phyloP scores from a whole-genome alignment of 1,140 invertebrate genomes.

The Drosophila melanogaster region Release_6_plus_ISO1_MT NT_033779.5:10229001-10229500 shows the following conservation, averaged over 20 bases:
- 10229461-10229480: constrained; percentile 89
- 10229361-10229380: neutral
- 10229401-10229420: constrained; percentile 86
- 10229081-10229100: constrained; percentile 83
- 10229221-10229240: constrained; percentile 90
- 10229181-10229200: constrained; percentile 86
- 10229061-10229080: constrained; percentile 68
- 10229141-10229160: neutral
- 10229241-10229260: constrained; percentile 86
- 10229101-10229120: constrained; percentile 85
- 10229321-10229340: constrained; percentile 75
- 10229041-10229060: constrained; percentile 59
- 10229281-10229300: constrained; percentile 77
- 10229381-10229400: neutral
- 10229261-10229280: constrained; percentile 84
- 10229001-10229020: constrained; percentile 79
- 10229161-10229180: neutral
- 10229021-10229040: constrained; percentile 70
- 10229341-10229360: constrained; percentile 67
- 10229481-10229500: constrained; percentile 90
- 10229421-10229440: constrained; percentile 91
- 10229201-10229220: constrained; percentile 88
- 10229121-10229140: constrained; percentile 85
- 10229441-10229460: constrained; percentile 87
- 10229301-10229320: constrained; percentile 75